These are phyloP conservation scores for Volucella zonaria DNA, from an alignment of 2,888 invertebrate genomes.

Conservation along the genomic window DNA sequence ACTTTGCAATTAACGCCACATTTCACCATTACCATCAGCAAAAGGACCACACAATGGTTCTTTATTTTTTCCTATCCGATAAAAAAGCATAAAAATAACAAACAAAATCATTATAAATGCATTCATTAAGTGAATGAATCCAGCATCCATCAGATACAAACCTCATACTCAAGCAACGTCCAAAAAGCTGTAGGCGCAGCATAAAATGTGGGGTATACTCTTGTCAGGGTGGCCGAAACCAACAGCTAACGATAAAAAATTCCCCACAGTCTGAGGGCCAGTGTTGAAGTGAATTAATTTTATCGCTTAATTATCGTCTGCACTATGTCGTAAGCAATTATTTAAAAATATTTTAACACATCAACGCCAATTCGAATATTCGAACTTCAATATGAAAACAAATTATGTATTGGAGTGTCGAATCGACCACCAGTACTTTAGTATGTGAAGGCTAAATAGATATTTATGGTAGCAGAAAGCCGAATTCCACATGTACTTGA, in stretches of 20 bases:
- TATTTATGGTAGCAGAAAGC: background rate
- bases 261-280: slow-evolving; percentile 75
- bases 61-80: slow-evolving; percentile 54
- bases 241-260: slow-evolving; percentile 50
- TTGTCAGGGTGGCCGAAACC: slow-evolving; percentile 30
- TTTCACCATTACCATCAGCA: slow-evolving; percentile 59
- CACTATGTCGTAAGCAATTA: slow-evolving; percentile 63
- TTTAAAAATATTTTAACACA: slow-evolving; percentile 65
- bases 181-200: slow-evolving; percentile 30
- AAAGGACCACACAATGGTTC: slow-evolving; percentile 64
- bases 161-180: slow-evolving; percentile 40
- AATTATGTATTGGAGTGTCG: background rate
- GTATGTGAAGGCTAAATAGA: background rate
- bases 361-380: slow-evolving; percentile 40
- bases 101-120: slow-evolving; percentile 71
- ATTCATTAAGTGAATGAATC: slow-evolving; percentile 69
- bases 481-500: background rate
- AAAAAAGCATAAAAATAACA: slow-evolving; percentile 39
- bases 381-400: slow-evolving; percentile 5
- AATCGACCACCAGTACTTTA: background rate
- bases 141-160: slow-evolving; percentile 67
- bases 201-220: slow-evolving; percentile 36
- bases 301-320: slow-evolving; percentile 81
- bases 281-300: slow-evolving; percentile 83
- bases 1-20: slow-evolving; percentile 70